Evolutionary conservation across 2,113 vertebrate genomes (phyloP).

Genomic region (Circaetus gallicus): DNA sequence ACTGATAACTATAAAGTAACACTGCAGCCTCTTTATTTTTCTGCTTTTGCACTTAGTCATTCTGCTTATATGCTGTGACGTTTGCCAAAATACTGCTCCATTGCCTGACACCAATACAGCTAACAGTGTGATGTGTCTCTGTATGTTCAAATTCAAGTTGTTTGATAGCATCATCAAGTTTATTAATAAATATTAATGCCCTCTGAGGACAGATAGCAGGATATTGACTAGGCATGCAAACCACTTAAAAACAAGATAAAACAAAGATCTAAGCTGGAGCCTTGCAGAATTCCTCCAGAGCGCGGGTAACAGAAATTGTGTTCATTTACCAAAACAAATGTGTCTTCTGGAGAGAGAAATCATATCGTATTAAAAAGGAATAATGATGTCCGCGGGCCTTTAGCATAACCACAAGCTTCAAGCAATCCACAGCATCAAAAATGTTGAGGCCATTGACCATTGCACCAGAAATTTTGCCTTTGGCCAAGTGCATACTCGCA

Average conservation of each 20-base stretch:
- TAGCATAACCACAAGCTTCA: background rate
- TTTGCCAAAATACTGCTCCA: background rate
- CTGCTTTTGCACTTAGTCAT: background rate
- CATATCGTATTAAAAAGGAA: background rate
- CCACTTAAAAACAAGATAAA: background rate
- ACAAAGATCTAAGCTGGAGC: background rate
- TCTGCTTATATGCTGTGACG: background rate
- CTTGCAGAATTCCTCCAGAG: background rate
- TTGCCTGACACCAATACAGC: background rate
- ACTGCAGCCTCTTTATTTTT: background rate
- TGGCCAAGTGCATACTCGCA: background rate
- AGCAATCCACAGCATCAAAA: background rate
- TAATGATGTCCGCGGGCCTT: background rate
- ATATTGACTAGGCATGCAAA: background rate
- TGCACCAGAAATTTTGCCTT: background rate
- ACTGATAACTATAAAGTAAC: background rate
- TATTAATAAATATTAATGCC: constrained; percentile 6
- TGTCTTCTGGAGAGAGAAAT: background rate
- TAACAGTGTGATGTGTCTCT: background rate
- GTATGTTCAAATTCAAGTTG: background rate
- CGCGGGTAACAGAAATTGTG: background rate
- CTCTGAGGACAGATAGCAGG: background rate
- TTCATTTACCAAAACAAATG: background rate
- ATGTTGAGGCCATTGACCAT: background rate
- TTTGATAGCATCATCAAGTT: background rate